These are phyloP conservation scores for Pantherophis guttatus DNA, from an alignment of 2,113 vertebrate genomes.

Conservation along the genomic window DNA sequence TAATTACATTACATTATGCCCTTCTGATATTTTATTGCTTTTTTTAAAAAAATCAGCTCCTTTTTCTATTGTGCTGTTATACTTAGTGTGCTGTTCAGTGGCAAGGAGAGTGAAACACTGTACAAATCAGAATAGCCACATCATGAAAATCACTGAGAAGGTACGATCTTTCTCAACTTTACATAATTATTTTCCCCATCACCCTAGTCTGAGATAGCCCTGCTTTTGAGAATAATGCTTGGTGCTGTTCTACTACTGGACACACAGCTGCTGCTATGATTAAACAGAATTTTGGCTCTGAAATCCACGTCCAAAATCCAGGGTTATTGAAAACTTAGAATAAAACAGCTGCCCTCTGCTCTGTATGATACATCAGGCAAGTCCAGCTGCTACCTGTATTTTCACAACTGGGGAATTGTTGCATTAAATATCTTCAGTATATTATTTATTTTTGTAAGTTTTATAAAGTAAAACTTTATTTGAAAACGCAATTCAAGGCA, in stretches of 20 bases:
- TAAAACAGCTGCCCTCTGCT: not conserved
- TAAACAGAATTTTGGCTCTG: fast-evolving
- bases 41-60: not conserved
- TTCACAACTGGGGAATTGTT: not conserved
- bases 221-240: not conserved
- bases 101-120: not conserved
- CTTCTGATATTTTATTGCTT: not conserved
- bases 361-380: not conserved
- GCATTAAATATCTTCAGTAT: not conserved
- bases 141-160: not conserved
- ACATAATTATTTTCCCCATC: not conserved
- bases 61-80: not conserved
- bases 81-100: not conserved
- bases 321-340: fast-evolving
- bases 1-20: no score
- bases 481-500: not conserved
- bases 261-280: fast-evolving
- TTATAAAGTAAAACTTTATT: not conserved
- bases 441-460: not conserved
- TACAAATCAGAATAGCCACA: not conserved
- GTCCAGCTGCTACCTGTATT: not conserved
- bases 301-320: fast-evolving
- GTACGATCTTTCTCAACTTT: not conserved
- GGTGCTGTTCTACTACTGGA: fast-evolving
- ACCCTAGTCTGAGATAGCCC: not conserved